Percentiles rank a stretch among this genome's conserved stretches.
These are phyloP conservation scores for Cremastinae sp. DNA, from an alignment of 2,888 invertebrate species.

Conservation along the genomic window DNA sequence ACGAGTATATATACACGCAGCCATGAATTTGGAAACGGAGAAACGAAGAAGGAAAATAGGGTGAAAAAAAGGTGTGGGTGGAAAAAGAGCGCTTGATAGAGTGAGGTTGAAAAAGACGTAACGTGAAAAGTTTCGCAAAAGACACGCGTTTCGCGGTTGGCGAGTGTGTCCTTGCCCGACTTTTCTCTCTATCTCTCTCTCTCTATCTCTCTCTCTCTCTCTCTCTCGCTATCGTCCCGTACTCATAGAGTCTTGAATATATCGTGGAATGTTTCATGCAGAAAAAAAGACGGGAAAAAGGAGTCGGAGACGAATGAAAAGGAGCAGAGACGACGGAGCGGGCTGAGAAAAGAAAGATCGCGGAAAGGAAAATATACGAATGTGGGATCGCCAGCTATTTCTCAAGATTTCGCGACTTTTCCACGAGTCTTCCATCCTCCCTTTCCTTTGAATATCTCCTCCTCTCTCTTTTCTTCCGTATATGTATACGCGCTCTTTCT, in stretches of 20 bases:
- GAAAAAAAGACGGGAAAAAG: constrained; percentile 30
- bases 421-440: neutral
- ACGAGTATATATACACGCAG: constrained; percentile 13
- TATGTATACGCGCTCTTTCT: too few relatives aligned
- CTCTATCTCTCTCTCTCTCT: constrained; percentile 5
- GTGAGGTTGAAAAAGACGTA: constrained; percentile 33
- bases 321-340: constrained; percentile 8
- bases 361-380: neutral
- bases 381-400: constrained; percentile 5
- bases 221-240: neutral
- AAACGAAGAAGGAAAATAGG: constrained; percentile 23
- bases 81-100: constrained; percentile 11
- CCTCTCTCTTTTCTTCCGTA: constrained; percentile 7
- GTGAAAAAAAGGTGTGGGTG: constrained; percentile 35
- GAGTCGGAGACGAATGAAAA: constrained; percentile 12
- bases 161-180: neutral
- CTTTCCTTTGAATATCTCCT: neutral
- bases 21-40: constrained; percentile 31
- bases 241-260: constrained; percentile 9
- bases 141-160: constrained; percentile 28
- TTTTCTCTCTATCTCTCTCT: neutral
- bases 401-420: constrained; percentile 38
- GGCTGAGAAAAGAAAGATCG: constrained; percentile 22
- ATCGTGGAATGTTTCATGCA: constrained; percentile 10
- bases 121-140: constrained; percentile 46